phyloP scores from a whole-genome alignment of 2,797 vertebrate genomes.

The Antennarius maculatus region DNA sequence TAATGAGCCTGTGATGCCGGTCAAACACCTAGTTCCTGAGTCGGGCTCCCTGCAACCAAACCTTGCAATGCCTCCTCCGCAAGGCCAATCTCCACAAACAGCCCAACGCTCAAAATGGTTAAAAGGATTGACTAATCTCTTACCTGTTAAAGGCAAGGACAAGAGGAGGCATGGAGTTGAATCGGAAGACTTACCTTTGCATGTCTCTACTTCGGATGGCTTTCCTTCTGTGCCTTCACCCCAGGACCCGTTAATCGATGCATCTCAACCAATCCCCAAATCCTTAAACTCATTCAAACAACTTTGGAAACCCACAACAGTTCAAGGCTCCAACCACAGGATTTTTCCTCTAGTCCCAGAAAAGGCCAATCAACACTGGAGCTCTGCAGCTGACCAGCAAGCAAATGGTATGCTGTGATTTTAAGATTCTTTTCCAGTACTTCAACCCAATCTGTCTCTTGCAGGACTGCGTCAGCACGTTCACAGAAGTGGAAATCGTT shows the following conservation, averaged over 20 bases:
- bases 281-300: slow-evolving; percentile 15
- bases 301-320: slow-evolving; percentile 10
- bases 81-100: slow-evolving; percentile 3
- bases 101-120: background rate
- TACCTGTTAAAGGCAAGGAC: background rate
- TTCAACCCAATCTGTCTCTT: slow-evolving; percentile 24
- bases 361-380: slow-evolving; percentile 17
- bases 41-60: slow-evolving; percentile 1
- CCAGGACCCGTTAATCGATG: slow-evolving; percentile 1
- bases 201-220: background rate
- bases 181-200: background rate
- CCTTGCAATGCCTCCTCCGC: background rate
- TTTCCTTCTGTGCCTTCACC: background rate
- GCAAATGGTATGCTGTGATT: slow-evolving; percentile 21
- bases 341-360: slow-evolving; percentile 14
- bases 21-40: background rate
- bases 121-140: slow-evolving; percentile 1
- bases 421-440: background rate
- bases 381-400: slow-evolving; percentile 23
- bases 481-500: background rate
- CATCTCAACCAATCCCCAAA: slow-evolving; percentile 5
- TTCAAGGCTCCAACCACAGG: background rate
- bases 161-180: background rate
- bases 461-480: slow-evolving; percentile 31
- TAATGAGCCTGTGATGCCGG: background rate